Evolutionary conservation across 2,113 vertebrate species (phyloP).

Genomic region (Herpetotheres cachinnans): DNA sequence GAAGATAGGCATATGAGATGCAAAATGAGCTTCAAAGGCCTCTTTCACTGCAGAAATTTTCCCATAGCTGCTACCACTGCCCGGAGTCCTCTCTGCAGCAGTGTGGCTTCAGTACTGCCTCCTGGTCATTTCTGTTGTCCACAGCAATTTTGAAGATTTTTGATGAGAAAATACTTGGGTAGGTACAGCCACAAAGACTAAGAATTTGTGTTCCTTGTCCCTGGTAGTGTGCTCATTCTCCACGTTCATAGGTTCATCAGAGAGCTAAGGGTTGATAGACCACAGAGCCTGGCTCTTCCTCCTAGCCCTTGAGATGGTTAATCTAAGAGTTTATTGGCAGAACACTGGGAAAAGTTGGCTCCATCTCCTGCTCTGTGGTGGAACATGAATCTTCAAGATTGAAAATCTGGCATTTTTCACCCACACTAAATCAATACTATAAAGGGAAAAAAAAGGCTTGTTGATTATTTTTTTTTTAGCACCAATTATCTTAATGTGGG

Average conservation of each 20-base stretch:
- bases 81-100: background rate
- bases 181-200: background rate
- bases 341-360: slow-evolving; percentile 33
- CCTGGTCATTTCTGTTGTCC: background rate
- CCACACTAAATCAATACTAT: slow-evolving; percentile 46
- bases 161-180: background rate
- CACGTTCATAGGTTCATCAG: background rate
- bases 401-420: slow-evolving; percentile 51
- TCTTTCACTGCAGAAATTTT: background rate
- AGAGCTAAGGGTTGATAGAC: background rate
- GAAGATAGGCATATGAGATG: background rate
- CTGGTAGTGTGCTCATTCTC: background rate
- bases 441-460: slow-evolving; percentile 4
- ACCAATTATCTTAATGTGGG: slow-evolving; percentile 49
- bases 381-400: slow-evolving; percentile 13
- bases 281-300: background rate
- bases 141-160: background rate
- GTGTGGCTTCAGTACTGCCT: background rate
- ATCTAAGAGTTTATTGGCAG: background rate
- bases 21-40: background rate
- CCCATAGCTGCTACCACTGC: background rate
- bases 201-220: background rate
- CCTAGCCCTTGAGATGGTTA: background rate
- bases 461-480: slow-evolving; percentile 23
- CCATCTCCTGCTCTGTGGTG: slow-evolving; percentile 13